Evolutionary conservation across 2,797 vertebrate genomes (phyloP).

Genomic region (Cyprinella venusta): DNA sequence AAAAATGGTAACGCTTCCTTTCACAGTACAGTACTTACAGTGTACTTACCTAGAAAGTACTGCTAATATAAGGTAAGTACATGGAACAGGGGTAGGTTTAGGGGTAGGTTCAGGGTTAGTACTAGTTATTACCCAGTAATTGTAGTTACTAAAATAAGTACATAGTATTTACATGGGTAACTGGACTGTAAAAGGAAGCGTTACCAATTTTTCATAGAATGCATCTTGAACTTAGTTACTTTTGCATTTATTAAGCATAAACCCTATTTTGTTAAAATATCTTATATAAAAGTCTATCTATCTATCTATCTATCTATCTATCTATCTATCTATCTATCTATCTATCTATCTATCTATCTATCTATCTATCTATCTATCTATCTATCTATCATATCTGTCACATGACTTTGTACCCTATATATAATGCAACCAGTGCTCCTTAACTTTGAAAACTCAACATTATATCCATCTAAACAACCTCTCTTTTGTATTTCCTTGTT

Average conservation of each 20-base stretch:
- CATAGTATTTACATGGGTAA: no score
- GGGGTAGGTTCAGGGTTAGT: no score
- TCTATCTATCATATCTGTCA: not conserved
- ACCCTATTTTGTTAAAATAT: not conserved
- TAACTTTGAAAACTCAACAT: not conserved
- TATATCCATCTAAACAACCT: not conserved
- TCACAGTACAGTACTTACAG: no score
- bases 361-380: not conserved
- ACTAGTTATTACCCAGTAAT: no score
- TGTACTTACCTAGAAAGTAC: no score
- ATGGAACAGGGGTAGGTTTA: no score
- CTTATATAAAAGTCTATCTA: not conserved
- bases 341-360: not conserved
- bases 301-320: not conserved
- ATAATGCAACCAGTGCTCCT: not conserved
- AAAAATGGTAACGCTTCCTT: no score
- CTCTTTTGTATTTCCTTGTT: conserved; percentile 24
- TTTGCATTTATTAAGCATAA: not conserved
- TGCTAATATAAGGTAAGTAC: no score
- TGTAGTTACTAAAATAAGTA: no score
- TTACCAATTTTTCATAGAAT: not conserved
- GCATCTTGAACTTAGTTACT: not conserved
- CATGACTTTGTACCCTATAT: not conserved
- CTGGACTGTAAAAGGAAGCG: no score
- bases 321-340: not conserved